A percentile compares a stretch with the other conserved stretches of the same genome.
phyloP scores from a whole-genome alignment of 2,113 vertebrate genomes.

The Notarius quadriscutis region DNA sequence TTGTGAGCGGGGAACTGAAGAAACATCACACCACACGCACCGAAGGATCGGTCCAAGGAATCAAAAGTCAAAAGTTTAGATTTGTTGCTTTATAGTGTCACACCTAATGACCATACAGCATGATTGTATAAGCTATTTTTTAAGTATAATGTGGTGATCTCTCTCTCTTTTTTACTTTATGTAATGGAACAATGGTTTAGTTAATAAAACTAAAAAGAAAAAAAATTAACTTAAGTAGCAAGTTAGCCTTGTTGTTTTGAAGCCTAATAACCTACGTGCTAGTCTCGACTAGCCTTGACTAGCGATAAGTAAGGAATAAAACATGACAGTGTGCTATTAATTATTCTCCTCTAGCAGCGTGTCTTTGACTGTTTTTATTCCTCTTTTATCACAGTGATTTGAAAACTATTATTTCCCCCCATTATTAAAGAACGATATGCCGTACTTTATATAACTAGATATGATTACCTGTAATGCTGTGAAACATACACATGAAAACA shows the following conservation, averaged over 20 bases:
- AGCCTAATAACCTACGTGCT: not conserved
- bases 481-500: no score
- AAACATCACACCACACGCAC: no score
- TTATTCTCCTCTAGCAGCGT: not conserved
- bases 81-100: no score
- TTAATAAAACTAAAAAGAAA: not conserved
- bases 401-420: no score
- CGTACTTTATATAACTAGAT: not conserved
- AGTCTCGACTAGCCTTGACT: not conserved
- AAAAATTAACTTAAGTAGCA: not conserved
- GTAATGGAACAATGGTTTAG: not conserved
- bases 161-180: not conserved
- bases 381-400: no score
- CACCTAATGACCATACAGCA: not conserved
- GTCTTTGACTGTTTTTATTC: no score
- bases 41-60: not conserved
- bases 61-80: not conserved
- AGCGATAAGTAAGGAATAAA: not conserved
- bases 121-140: not conserved
- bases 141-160: not conserved
- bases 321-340: not conserved
- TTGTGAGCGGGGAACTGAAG: no score
- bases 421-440: not conserved
- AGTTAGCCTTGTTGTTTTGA: not conserved
- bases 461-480: not conserved